phyloP scores from a whole-genome alignment of 1,140 invertebrate species.

The Zaprionus ghesquierei region DNA sequence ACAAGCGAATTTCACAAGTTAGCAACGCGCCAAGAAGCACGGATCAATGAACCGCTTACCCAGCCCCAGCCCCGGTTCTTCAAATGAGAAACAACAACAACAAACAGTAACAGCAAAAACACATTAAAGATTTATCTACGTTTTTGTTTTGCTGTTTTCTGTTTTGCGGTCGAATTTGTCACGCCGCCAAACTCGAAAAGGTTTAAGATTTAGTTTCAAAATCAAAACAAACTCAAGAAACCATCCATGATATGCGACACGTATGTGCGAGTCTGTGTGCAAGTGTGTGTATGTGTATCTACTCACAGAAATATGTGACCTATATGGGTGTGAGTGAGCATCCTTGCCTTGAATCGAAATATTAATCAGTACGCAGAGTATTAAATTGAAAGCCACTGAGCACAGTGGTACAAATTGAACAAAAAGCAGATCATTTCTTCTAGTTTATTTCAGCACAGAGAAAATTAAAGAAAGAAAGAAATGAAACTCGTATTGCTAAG shows the following conservation, averaged over 20 bases:
- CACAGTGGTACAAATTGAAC: neutral
- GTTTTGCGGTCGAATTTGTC: slow-evolving; percentile 62
- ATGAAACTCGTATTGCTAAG: too few species aligned
- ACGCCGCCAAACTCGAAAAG: slow-evolving; percentile 46
- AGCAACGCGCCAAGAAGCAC: slow-evolving; percentile 7
- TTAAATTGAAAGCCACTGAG: neutral
- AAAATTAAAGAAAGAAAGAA: too few species aligned
- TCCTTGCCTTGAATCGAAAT: slow-evolving; percentile 66
- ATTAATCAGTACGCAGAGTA: neutral
- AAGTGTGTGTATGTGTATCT: slow-evolving; percentile 1
- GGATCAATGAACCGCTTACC: slow-evolving; percentile 69
- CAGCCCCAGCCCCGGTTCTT: slow-evolving; percentile 46
- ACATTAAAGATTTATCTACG: slow-evolving; percentile 64
- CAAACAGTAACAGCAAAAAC: slow-evolving; percentile 58
- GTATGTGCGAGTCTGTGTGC: neutral
- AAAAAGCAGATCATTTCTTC: neutral
- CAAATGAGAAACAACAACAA: slow-evolving; percentile 23
- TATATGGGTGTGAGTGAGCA: slow-evolving; percentile 28
- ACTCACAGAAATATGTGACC: slow-evolving; percentile 21
- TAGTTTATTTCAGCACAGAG: too few species aligned
- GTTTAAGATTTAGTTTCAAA: slow-evolving; percentile 64
- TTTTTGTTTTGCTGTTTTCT: slow-evolving; percentile 10
- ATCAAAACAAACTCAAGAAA: slow-evolving; percentile 54
- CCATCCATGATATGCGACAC: slow-evolving; percentile 46
- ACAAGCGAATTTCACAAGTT: slow-evolving; percentile 36